phyloP scores from a whole-genome alignment of 2,113 vertebrate genomes.

The Oceanites oceanicus region DNA sequence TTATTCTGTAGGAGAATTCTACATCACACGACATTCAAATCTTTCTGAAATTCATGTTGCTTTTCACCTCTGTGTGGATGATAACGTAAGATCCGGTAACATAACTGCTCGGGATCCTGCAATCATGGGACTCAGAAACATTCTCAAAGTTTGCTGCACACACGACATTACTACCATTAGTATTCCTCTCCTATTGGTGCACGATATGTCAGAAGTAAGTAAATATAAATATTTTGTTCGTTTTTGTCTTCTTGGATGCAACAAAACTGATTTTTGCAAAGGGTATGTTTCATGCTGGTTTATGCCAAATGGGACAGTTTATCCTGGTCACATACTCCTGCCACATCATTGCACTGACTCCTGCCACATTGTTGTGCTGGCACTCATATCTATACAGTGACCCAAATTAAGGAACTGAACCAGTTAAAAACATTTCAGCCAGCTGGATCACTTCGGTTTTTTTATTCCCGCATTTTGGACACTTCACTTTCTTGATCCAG shows the following conservation, averaged over 20 bases:
- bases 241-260: neutral
- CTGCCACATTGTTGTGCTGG: neutral
- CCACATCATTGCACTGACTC: neutral
- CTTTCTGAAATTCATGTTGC: slow-evolving; percentile 93
- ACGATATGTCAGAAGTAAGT: slow-evolving; percentile 97
- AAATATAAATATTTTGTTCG: neutral
- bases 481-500: neutral
- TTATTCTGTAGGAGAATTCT: slow-evolving; percentile 89
- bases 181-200: slow-evolving; percentile 91
- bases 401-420: neutral
- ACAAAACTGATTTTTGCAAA: neutral
- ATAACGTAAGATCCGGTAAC: slow-evolving; percentile 89
- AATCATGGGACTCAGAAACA: slow-evolving; percentile 96
- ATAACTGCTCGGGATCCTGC: slow-evolving; percentile 94
- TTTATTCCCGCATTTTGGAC: neutral
- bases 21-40: slow-evolving; percentile 94
- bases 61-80: slow-evolving; percentile 97
- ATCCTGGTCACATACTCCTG: neutral
- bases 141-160: slow-evolving; percentile 97
- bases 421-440: neutral
- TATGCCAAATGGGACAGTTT: neutral
- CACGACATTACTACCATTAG: slow-evolving; percentile 95
- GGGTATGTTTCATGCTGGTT: neutral
- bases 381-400: neutral
- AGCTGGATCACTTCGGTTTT: neutral